Base-by-base conservation (phyloP, 2,113 vertebrate genomes). In the Coreoperca whiteheadi region DNA sequence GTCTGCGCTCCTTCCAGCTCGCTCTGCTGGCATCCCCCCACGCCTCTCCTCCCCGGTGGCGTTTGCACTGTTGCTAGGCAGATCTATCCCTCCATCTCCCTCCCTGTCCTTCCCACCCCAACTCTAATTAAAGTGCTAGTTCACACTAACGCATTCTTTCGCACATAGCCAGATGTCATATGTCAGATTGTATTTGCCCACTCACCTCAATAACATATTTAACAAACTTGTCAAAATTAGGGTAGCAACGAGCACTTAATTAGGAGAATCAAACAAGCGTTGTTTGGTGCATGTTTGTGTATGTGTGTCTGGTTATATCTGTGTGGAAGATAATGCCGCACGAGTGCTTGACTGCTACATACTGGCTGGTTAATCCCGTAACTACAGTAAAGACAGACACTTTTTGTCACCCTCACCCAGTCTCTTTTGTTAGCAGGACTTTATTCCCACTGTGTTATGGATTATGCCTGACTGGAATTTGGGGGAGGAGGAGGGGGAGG, bases 61-160 rank as follows among this genome's bases (percentile, higher is more conserved):
- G 92, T 91, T 91, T 92, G 81, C 54, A 59, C 91, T 91, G 93
- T 95, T 92, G 91, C 94, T 91, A 94, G 93, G 95, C 93, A 95
- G 93, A 94, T 92, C 43, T 82, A 39, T 81, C 69, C 10, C 20
- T 80, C 76, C 61, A n/a, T 74, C 53, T n/a, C 46, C 48, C 43
- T 25, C 23, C 53, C 23, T 61, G 54, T 90, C 75, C 68, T 78
- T 82, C 87, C 84, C 83, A 80, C 64, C 60, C 83, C 68, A 34
- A 57, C 48, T 91, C 91, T 92, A 83, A 89, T 84, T 87, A 86
- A 92, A 91, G 87, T 15, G 6, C 81, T 4, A 30, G 25, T 69
- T 86, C 66, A 60, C 70, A 37, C 78, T 84, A n/a, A 65, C 80
- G 51, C 70, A 63, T 68, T 70, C 80, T 80, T 74, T 77, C 84